These are phyloP conservation scores for Nilaparvata lugens DNA, from an alignment of 1,140 invertebrate species.

Conservation along the genomic window DNA sequence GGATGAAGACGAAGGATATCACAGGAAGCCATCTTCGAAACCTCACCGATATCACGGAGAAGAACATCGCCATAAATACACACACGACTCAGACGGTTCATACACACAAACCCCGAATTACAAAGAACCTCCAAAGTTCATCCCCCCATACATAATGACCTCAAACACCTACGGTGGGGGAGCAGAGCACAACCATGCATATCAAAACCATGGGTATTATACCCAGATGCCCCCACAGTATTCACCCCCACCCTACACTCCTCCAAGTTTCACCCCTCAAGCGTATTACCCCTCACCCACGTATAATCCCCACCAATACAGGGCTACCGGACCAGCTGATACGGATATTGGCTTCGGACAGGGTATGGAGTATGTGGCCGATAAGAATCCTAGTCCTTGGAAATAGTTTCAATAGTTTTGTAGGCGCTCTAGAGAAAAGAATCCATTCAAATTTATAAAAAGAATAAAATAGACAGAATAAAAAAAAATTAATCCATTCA, in stretches of 20 bases:
- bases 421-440: too few species aligned
- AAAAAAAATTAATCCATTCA: too few species aligned
- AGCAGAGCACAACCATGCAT: too few species aligned
- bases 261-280: too few species aligned
- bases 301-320: not conserved
- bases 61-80: not conserved
- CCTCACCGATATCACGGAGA: not conserved
- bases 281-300: too few species aligned
- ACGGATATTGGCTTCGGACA: constrained; percentile 13
- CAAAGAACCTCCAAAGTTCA: not conserved
- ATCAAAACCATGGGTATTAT: not conserved
- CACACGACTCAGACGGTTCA: too few species aligned
- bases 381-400: not conserved
- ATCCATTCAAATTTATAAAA: too few species aligned
- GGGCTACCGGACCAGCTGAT: not conserved
- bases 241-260: not conserved
- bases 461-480: too few species aligned
- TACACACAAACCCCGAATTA: not conserved
- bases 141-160: not conserved
- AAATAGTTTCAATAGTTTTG: too few species aligned
- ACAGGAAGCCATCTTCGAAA: not conserved
- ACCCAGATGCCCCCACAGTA: not conserved
- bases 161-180: not conserved
- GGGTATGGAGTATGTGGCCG: constrained; percentile 12
- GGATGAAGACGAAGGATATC: not conserved